phyloP scores from a whole-genome alignment of 2,888 invertebrate genomes.

The Ypsolopha scabrella region DNA sequence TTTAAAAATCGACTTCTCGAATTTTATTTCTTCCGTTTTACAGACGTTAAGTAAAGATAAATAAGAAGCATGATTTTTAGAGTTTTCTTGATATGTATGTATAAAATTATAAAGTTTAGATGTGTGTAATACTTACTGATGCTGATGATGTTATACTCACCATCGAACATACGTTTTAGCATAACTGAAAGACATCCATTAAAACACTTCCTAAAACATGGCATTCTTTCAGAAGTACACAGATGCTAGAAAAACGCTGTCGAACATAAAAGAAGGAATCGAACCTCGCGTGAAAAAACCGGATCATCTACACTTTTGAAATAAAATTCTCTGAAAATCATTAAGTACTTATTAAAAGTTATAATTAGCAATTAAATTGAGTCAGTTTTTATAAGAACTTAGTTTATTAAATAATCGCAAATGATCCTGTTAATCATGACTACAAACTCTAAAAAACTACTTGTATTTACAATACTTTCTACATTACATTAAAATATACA shows the following conservation, averaged over 20 bases:
- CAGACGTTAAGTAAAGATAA: constrained; percentile 45
- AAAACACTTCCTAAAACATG: constrained; percentile 9
- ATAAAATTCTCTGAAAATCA: too few species aligned
- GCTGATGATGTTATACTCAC: not conserved
- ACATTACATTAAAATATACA: too few species aligned
- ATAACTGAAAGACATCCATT: constrained; percentile 35
- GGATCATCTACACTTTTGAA: too few species aligned
- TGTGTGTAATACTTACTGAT: constrained; percentile 17
- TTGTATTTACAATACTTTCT: not conserved
- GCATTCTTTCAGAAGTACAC: not conserved
- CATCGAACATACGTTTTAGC: constrained; percentile 13
- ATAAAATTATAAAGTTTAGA: not conserved
- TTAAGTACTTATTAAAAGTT: too few species aligned
- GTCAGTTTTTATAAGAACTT: too few species aligned
- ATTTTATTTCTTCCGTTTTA: constrained; percentile 50
- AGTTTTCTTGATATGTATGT: constrained; percentile 8
- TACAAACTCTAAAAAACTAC: constrained; percentile 1
- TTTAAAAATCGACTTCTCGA: constrained; percentile 70
- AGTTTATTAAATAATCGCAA: too few species aligned
- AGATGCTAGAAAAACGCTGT: not conserved
- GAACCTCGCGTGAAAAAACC: not conserved
- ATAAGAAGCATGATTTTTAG: constrained; percentile 13
- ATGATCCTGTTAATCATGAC: too few species aligned
- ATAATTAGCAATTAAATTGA: too few species aligned
- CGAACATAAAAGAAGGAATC: not conserved